Evolutionary conservation across 2,113 vertebrate genomes (phyloP).

Genomic region (Calonectris borealis): DNA sequence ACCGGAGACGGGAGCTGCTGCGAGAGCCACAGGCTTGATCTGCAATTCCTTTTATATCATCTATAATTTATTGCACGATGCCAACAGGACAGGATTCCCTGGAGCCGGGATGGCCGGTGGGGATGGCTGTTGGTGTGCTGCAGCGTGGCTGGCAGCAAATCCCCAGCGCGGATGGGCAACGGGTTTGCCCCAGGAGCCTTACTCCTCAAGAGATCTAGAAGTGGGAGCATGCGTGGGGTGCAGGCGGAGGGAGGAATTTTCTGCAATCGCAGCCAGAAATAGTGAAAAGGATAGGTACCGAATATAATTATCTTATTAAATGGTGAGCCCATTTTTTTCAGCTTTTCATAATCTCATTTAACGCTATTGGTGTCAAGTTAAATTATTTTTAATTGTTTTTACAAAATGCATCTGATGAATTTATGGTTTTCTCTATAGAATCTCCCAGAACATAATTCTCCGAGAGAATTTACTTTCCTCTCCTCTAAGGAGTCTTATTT

Average conservation of each 20-base stretch:
- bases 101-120: neutral
- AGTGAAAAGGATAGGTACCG: neutral
- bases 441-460: neutral
- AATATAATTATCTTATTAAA: constrained; percentile 1
- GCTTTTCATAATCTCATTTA: constrained; percentile 10
- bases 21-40: neutral
- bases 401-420: constrained; percentile 14
- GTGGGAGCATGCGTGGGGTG: neutral
- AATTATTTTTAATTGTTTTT: constrained; percentile 47
- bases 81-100: neutral
- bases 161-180: rapidly evolving
- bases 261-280: neutral
- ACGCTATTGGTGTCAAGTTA: neutral
- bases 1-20: neutral
- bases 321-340: neutral
- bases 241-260: neutral
- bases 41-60: neutral
- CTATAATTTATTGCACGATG: neutral
- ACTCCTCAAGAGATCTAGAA: neutral
- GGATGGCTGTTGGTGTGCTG: neutral
- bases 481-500: constrained; percentile 15
- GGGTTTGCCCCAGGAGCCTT: neutral
- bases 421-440: neutral
- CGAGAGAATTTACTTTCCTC: neutral
- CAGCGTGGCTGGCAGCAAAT: neutral